Conservation (phyloP, 2,113 vertebrate species). For the Puntigrus tetrazona region DNA sequence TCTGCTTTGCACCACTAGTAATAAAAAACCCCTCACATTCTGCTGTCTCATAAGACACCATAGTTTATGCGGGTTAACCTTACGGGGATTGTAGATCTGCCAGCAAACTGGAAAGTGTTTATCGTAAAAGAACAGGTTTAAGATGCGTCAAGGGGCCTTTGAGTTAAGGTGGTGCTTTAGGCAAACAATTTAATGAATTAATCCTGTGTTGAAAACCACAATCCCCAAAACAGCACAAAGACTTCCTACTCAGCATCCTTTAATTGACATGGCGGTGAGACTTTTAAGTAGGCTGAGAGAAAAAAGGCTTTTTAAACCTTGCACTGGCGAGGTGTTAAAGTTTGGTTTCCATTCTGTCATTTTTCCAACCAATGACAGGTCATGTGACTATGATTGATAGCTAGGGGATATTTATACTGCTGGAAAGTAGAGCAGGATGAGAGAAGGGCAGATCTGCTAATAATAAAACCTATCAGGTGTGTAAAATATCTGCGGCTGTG, state of each 20-base stretch:
- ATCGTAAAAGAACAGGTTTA: conserved; percentile 1
- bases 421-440: conserved; percentile 38
- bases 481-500: not conserved
- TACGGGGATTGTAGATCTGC: conserved; percentile 13
- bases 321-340: not conserved
- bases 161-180: not conserved
- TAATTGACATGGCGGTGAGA: not conserved
- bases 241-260: conserved; percentile 4
- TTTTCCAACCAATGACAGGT: conserved; percentile 12
- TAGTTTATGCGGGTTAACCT: not conserved
- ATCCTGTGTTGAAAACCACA: conserved; percentile 11
- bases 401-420: conserved; percentile 32
- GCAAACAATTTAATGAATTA: conserved; percentile 17
- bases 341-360: conserved; percentile 19
- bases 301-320: not conserved
- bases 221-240: not conserved
- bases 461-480: conserved; percentile 29
- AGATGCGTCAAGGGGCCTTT: conserved; percentile 17
- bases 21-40: not conserved
- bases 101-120: not conserved
- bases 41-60: not conserved
- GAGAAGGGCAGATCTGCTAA: conserved; percentile 31
- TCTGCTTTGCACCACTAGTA: not conserved
- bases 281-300: not conserved
- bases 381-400: conserved; percentile 39